These are phyloP conservation scores for Peucedramus taeniatus DNA, from an alignment of 2,113 vertebrate species.

Conservation along the genomic window DNA sequence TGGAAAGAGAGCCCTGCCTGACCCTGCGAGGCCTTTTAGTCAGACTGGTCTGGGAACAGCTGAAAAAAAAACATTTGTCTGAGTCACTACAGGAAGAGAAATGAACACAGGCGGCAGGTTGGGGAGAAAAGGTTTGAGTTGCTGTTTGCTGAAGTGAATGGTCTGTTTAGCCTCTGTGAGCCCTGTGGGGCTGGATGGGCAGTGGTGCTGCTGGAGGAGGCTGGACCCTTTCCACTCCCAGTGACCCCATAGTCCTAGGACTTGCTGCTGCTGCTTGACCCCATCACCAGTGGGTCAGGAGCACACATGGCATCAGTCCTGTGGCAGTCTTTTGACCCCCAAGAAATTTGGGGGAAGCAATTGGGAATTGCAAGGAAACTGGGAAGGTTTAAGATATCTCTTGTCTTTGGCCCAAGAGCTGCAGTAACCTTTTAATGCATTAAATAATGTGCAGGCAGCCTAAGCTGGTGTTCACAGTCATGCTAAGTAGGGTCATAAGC, in stretches of 20 bases:
- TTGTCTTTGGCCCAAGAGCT: neutral
- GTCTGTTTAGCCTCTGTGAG: neutral
- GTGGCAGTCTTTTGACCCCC: neutral
- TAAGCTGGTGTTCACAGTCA: neutral
- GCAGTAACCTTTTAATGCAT: neutral
- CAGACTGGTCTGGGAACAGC: neutral
- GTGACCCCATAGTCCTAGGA: neutral
- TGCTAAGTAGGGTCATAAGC: neutral
- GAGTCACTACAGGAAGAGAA: neutral
- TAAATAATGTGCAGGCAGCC: neutral
- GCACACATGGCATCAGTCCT: neutral
- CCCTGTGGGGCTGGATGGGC: neutral
- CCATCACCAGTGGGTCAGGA: neutral
- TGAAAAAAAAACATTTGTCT: neutral
- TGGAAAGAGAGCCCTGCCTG: neutral
- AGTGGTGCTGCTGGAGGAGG: neutral
- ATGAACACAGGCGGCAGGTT: neutral
- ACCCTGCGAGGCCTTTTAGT: neutral
- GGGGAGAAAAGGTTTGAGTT: neutral
- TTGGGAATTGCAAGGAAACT: neutral
- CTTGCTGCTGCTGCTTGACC: neutral
- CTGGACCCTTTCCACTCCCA: neutral
- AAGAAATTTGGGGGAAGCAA: neutral
- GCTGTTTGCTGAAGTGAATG: neutral
- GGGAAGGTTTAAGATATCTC: neutral